Percentiles rank a stretch among this genome's conserved stretches.
These are phyloP conservation scores for Brachyptera putata DNA, from an alignment of 2,888 invertebrate species.

Conservation along the genomic window DNA sequence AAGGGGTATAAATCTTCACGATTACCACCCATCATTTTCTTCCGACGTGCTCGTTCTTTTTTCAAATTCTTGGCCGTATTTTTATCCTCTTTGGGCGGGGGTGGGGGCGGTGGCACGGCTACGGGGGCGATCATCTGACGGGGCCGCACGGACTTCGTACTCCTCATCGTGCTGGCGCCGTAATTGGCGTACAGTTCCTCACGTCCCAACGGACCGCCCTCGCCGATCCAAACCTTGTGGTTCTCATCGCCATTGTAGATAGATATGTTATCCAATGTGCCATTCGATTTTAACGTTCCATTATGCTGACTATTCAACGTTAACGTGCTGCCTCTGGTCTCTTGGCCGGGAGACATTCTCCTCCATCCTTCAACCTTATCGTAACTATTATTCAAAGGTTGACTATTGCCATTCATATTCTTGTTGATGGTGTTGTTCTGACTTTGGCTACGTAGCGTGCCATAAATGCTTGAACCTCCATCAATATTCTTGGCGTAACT, in stretches of 20 bases:
- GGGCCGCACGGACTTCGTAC: constrained; percentile 58
- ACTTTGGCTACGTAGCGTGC: constrained; percentile 49
- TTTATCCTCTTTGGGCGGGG: constrained; percentile 61
- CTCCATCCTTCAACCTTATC: constrained; percentile 56
- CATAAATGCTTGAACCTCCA: constrained; percentile 43
- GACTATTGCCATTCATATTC: constrained; percentile 40
- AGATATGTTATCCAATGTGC: constrained; percentile 65
- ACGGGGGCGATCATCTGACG: constrained; percentile 76
- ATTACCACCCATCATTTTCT: constrained; percentile 55
- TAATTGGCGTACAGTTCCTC: constrained; percentile 66
- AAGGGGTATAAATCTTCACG: constrained; percentile 57
- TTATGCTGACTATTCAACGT: constrained; percentile 54
- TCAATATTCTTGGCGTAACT: constrained; percentile 71
- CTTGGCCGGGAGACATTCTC: constrained; percentile 37
- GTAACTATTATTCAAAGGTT: constrained; percentile 40
- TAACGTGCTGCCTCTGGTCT: constrained; percentile 53
- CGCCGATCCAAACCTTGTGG: constrained; percentile 89
- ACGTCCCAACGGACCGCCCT: constrained; percentile 46
- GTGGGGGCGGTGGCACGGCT: constrained; percentile 75
- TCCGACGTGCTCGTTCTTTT: constrained; percentile 48
- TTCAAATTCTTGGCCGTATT: constrained; percentile 50
- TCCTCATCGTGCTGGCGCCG: constrained; percentile 52
- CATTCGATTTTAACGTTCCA: constrained; percentile 46
- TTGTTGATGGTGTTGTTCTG: constrained; percentile 43
- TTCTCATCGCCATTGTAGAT: constrained; percentile 89